Evolutionary conservation across 2,797 vertebrate species (phyloP), one percentile per base, ranked within the genome.

Genomic region (Enteromius fasciolatus): DNA sequence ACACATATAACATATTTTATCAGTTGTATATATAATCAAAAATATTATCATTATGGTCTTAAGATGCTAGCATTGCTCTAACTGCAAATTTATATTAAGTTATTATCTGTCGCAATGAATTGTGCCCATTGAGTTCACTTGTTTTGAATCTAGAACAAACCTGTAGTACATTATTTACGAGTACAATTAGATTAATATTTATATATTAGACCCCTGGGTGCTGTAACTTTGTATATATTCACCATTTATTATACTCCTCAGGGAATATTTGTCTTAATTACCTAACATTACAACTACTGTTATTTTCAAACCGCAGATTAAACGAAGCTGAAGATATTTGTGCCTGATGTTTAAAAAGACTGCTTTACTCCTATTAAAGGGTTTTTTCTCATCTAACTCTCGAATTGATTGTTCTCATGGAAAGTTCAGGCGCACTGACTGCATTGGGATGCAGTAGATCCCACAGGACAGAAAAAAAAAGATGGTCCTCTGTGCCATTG

Each of bases 211-310:
- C 94, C 92, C 94, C 91, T 92, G 93, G 93, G 94, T 93, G 92
- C 92, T 91, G 93, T 94, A 93, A 92, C 90, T 90, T 90, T 89
- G 93, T 94, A 94, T 93, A 95, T 92, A 92, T 94, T 95, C 90
- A 85, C 91, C 92, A 94, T 95, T 95, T 93, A 95, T 94, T 90
- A 92, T 90, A 91, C 93, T 93, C 93, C 84, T 83, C 91, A 89
- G 92, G 93, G 94, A 89, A 91, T 94, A 92, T 94, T 94, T 93
- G 90, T 90, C 93, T 94, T 94, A 94, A 95, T 95, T 95, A 94
- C 92, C 92, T 91, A 93, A 91, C 93, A 93, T 94, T 94, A 92
- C 92, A 94, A 93, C 93, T 92, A 87, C 89, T 93, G 88, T 92
- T 93, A 90, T 93, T 93, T 83, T 84, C 68, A 80, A 86, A 70